phyloP scores from a whole-genome alignment of 1,140 invertebrate species.

The Ceratitis capitata region DNA sequence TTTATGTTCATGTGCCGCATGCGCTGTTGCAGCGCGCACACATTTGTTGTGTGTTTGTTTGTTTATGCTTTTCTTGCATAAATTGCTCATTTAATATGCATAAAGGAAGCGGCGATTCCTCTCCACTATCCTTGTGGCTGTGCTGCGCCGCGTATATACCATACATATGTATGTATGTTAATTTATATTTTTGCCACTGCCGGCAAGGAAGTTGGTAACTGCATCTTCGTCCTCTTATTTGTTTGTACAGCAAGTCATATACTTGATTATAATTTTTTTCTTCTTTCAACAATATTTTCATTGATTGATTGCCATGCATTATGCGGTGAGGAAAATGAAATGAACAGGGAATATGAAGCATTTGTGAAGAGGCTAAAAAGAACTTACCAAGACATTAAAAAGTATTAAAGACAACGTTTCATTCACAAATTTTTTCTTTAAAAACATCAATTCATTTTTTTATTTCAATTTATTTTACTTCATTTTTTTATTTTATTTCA shows the following conservation, averaged over 20 bases:
- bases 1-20: not conserved
- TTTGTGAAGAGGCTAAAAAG: too few relatives aligned
- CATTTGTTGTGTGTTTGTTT: conserved; percentile 21
- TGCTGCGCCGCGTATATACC: too few relatives aligned
- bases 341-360: not conserved
- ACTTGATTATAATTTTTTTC: not conserved
- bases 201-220: conserved; percentile 2
- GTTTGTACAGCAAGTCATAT: not conserved
- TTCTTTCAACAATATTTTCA: not conserved
- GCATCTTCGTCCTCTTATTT: not conserved
- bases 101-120: conserved; percentile 18
- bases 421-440: too few relatives aligned
- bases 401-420: too few relatives aligned
- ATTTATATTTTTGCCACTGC: not conserved
- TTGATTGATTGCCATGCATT: conserved; percentile 31
- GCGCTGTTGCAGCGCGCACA: not conserved
- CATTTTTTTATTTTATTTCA: too few relatives aligned
- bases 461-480: too few relatives aligned
- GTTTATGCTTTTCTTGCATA: conserved; percentile 24
- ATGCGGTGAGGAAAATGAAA: not conserved
- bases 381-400: too few relatives aligned
- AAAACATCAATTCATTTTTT: too few relatives aligned
- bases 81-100: conserved; percentile 35
- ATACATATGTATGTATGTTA: conserved; percentile 10
- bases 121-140: conserved; percentile 7